Evolutionary conservation across 2,888 invertebrate species (phyloP).

Genomic region (Tachina grossa): DNA sequence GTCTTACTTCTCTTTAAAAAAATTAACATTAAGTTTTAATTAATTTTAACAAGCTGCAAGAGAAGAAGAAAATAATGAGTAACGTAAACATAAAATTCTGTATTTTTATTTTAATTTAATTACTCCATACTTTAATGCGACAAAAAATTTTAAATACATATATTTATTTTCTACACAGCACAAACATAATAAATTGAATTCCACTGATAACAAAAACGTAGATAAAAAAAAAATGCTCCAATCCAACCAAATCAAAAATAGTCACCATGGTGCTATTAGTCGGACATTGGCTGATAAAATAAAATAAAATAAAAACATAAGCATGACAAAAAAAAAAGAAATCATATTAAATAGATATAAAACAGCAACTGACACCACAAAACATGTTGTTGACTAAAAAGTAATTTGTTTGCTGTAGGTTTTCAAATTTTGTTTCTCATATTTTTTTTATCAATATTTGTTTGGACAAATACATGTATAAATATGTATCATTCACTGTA

Average conservation of each 20-base stretch:
- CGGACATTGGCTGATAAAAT: constrained; percentile 37
- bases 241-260: constrained; percentile 42
- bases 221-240: constrained; percentile 21
- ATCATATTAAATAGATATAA: constrained; percentile 24
- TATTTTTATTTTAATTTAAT: not conserved
- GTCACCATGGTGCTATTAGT: constrained; percentile 64
- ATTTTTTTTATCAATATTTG: constrained; percentile 3
- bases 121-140: not conserved
- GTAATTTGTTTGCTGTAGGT: constrained; percentile 61
- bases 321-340: not conserved
- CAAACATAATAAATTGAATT: constrained; percentile 52
- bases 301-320: constrained; percentile 9
- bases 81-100: too few relatives aligned
- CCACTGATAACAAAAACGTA: not conserved
- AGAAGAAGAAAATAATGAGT: too few relatives aligned
- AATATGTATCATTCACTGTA: constrained; percentile 7
- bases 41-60: too few relatives aligned
- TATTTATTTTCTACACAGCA: not conserved
- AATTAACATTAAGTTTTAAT: too few relatives aligned
- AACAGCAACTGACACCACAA: constrained; percentile 64
- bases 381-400: constrained; percentile 62
- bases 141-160: not conserved
- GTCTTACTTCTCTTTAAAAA: too few relatives aligned
- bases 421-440: constrained; percentile 45
- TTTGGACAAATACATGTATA: not conserved